Base-by-base conservation (phyloP, 2,113 vertebrate genomes). In the Ursus arctos region DNA sequence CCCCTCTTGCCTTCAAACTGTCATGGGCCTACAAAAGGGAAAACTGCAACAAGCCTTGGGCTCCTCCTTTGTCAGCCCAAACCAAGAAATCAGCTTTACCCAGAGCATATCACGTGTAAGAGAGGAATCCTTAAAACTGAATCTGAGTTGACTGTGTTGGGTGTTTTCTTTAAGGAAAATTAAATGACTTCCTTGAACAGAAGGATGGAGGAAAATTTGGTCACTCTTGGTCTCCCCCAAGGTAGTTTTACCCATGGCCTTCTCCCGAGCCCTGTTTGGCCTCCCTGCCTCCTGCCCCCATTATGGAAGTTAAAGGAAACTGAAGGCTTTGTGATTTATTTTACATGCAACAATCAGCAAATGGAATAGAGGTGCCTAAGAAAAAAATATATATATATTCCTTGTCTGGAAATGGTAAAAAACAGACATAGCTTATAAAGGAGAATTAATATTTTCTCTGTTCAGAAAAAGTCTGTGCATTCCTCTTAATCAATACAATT, bases 401-500 rank as follows among this genome's bases (percentile, higher is more conserved):
- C 81, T 98, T 80, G 40, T 92, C 96, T 82, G n/a, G 69, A 76
- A 97, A 76, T 95, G 79, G 82, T 96, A 89, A 98, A 97, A 95
- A 98, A 98, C 86, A 51, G 94, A 90, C 94, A 98, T 11, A 63
- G 87, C 92, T 94, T 93, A 91, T 76, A 96, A 98, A 97, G 40
- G 61, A 84, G 79, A 98, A 98, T 98, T 97, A 92, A 98, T 95
- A 94, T 98, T 92, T 97, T 97, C 74, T 82, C 31, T 79, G 69
- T 93, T 65, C 81, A 98, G 91, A 47, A 97, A 96, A 98, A 97
- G 98, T 98, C 96, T 98, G 94, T 18, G 4, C 82, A 86, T 96
- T 96, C 49, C 86, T 98, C 97, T 98, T 98, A 98, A 98, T 98
- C 96, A 98, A 98, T 98, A 98, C 96, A 98, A 98, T 98, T 98